phyloP scores from a whole-genome alignment of 2,113 vertebrate genomes.

The Galeopterus variegatus region DNA sequence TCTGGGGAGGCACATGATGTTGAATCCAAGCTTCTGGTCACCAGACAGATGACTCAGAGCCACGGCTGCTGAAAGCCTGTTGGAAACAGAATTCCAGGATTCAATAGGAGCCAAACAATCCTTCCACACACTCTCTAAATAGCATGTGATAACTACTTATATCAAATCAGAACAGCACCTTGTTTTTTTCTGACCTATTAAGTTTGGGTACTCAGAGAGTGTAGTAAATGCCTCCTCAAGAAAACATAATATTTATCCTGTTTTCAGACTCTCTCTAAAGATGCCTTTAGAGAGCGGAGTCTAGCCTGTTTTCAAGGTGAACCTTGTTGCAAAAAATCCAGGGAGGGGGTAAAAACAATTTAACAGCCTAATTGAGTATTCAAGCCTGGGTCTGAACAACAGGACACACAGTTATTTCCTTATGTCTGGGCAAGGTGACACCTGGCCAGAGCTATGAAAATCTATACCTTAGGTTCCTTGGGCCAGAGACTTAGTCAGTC shows the following conservation, averaged over 20 bases:
- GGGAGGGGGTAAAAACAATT: not conserved
- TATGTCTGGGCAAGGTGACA: not conserved
- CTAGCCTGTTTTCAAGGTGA: conserved; percentile 36
- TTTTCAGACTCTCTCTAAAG: not conserved
- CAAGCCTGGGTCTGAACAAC: not conserved
- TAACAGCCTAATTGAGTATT: not conserved
- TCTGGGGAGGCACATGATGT: conserved; percentile 83
- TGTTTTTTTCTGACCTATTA: conserved; percentile 31
- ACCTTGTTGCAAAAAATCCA: not conserved
- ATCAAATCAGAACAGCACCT: conserved; percentile 65
- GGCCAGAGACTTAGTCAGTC: not conserved
- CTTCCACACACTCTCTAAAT: conserved; percentile 77
- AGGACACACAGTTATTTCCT: not conserved
- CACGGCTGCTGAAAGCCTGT: conserved; percentile 85
- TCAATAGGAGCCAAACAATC: conserved; percentile 78
- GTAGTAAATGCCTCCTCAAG: not conserved
- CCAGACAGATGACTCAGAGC: conserved; percentile 79
- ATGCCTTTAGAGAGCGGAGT: not conserved
- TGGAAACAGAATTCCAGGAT: conserved; percentile 85
- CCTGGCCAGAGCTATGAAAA: not conserved
- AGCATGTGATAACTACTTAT: conserved; percentile 68
- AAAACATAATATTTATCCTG: not conserved
- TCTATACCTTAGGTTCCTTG: too few relatives aligned
- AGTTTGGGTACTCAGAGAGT: not conserved
- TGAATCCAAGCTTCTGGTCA: conserved; percentile 84